phyloP scores from a whole-genome alignment of 2,797 vertebrate genomes.

The Neoniphon sammara region DNA sequence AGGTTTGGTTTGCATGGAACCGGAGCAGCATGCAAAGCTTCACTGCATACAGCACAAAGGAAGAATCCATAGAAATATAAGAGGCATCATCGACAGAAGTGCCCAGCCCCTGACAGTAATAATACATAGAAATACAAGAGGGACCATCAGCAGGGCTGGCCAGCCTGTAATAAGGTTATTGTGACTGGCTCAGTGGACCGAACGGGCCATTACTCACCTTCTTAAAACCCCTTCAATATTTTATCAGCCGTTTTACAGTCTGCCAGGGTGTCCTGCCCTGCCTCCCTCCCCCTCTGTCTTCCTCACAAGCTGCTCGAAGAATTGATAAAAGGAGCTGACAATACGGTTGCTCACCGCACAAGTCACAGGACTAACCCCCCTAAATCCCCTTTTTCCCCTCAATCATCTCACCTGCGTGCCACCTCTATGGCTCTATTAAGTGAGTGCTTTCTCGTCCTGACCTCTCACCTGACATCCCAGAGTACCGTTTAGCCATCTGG shows the following conservation, averaged over 20 bases:
- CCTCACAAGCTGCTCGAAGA: constrained; percentile 32
- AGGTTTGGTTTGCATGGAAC: no score
- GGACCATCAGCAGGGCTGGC: constrained; percentile 1
- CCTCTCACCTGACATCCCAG: constrained; percentile 39
- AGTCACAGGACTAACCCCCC: constrained; percentile 31
- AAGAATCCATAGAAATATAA: no score
- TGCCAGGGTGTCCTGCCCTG: constrained; percentile 1
- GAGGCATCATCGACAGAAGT: no score
- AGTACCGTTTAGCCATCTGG: not conserved
- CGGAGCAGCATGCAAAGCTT: no score
- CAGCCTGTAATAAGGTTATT: constrained; percentile 39
- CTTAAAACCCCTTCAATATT: constrained; percentile 63
- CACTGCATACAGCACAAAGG: no score
- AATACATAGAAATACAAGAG: no score
- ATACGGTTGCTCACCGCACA: constrained; percentile 15
- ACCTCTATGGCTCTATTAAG: not conserved
- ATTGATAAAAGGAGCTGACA: constrained; percentile 52
- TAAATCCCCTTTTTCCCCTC: not conserved
- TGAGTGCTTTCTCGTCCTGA: constrained; percentile 22
- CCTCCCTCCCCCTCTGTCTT: constrained; percentile 27
- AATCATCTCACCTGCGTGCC: constrained; percentile 10
- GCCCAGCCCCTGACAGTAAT: no score
- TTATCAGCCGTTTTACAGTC: constrained; percentile 49
- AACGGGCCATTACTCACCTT: constrained; percentile 52
- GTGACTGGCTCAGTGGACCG: constrained; percentile 28